Conservation (phyloP, 2,888 invertebrate genomes). For the Corbicula japonica region DNA sequence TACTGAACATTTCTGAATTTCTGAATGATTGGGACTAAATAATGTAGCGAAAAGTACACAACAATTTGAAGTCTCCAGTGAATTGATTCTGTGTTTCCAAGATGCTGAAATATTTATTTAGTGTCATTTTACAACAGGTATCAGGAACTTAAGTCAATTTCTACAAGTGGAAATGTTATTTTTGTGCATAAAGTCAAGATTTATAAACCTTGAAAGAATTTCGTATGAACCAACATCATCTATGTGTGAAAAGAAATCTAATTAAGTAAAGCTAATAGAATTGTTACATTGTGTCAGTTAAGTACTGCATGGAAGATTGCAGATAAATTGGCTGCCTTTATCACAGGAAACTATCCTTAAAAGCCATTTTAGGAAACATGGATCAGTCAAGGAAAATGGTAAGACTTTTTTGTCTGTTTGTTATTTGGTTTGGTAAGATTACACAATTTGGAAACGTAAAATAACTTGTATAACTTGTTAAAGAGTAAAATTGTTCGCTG, state of each 20-base stretch:
- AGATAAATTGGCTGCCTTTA: constrained; percentile 12
- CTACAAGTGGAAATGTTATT: background rate
- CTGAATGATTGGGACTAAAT: too few species aligned
- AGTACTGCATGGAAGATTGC: too few species aligned
- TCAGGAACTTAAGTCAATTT: constrained; percentile 6
- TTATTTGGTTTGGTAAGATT: background rate
- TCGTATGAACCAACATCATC: background rate
- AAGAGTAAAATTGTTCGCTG: too few species aligned
- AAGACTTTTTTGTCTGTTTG: constrained; percentile 14
- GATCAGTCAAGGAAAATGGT: constrained; percentile 47
- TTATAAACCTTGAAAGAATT: background rate
- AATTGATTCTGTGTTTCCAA: constrained; percentile 18
- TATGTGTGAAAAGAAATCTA: constrained; percentile 3
- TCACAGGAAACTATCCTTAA: too few species aligned
- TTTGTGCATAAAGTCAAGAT: background rate
- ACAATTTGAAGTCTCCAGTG: background rate
- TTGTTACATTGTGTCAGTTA: too few species aligned
- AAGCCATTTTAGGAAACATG: constrained; percentile 8
- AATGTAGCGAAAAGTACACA: too few species aligned
- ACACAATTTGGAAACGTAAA: too few species aligned
- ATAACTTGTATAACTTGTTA: too few species aligned
- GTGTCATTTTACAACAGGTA: constrained; percentile 23
- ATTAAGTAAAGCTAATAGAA: constrained; percentile 2
- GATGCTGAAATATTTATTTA: constrained; percentile 17
- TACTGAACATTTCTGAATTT: too few species aligned